A percentile compares a stretch with the other conserved stretches of the same genome.
Conservation (phyloP, 92 coral and sea anemone genomes). For the Zoanthus gigantus region DNA sequence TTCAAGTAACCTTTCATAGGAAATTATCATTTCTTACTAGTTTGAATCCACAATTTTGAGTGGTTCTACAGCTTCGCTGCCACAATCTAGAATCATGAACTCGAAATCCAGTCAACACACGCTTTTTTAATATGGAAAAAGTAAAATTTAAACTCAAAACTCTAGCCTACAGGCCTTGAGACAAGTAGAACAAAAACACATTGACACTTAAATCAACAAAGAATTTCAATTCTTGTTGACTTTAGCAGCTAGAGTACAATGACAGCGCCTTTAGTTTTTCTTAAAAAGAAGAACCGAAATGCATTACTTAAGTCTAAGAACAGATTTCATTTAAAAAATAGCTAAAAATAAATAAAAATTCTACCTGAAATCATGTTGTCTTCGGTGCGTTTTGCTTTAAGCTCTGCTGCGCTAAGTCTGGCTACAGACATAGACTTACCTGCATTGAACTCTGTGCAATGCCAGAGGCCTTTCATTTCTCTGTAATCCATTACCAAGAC, state of each 20-base stretch:
- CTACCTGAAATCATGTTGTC: constrained; percentile 36
- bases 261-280: too few species aligned
- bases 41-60: too few species aligned
- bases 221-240: not conserved
- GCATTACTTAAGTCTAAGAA: not conserved
- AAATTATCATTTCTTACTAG: too few species aligned
- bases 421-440: not conserved
- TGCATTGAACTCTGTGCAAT: constrained; percentile 16
- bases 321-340: not conserved
- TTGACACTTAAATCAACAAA: not conserved
- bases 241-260: not conserved
- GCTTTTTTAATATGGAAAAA: too few species aligned
- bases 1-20: not conserved
- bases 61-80: too few species aligned
- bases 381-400: not conserved
- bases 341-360: too few species aligned
- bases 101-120: too few species aligned
- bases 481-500: constrained; percentile 14
- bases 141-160: not conserved
- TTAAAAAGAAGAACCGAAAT: not conserved
- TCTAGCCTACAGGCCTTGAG: not conserved
- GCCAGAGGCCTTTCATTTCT: not conserved
- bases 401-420: not conserved
- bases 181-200: not conserved
- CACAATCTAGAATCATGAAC: too few species aligned